phyloP scores from a whole-genome alignment of 2,888 invertebrate species.

The Andrena fulva region DNA sequence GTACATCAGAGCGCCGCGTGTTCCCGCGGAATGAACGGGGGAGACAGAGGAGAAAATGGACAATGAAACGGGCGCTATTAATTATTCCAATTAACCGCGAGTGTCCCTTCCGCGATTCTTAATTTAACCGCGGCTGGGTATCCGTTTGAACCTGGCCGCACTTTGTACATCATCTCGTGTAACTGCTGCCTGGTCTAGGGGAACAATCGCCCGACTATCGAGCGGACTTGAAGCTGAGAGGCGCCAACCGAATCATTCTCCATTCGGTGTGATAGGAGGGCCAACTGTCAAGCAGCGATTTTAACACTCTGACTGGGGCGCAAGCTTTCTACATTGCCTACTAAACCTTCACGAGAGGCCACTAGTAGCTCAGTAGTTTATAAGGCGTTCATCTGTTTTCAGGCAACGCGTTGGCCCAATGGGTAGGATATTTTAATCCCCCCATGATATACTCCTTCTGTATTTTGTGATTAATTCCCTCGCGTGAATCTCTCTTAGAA shows the following conservation, averaged over 20 bases:
- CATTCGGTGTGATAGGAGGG: too few relatives aligned
- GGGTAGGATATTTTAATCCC: too few relatives aligned
- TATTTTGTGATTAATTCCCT: too few relatives aligned
- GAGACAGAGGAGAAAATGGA: constrained; percentile 55
- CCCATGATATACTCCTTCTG: too few relatives aligned
- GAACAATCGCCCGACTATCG: neutral
- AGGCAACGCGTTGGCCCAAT: too few relatives aligned
- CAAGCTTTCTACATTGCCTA: too few relatives aligned
- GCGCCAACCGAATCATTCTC: neutral
- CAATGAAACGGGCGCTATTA: constrained; percentile 71
- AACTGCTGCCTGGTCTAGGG: neutral
- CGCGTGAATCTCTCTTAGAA: too few relatives aligned
- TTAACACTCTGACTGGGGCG: too few relatives aligned
- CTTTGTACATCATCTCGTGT: neutral
- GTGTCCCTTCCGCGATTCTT: constrained; percentile 65
- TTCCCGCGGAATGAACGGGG: constrained; percentile 46
- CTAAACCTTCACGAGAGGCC: too few relatives aligned
- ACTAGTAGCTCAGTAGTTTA: too few relatives aligned
- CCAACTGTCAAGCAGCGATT: too few relatives aligned
- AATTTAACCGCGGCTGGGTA: constrained; percentile 61
- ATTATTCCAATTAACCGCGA: constrained; percentile 73
- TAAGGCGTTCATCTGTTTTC: too few relatives aligned
- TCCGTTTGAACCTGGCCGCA: constrained; percentile 11
- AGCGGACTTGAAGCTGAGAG: neutral
- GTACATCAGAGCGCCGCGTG: constrained; percentile 43